These are phyloP conservation scores for Octopus bimaculoides DNA, from an alignment of 1,140 invertebrate species.

Conservation along the genomic window DNA sequence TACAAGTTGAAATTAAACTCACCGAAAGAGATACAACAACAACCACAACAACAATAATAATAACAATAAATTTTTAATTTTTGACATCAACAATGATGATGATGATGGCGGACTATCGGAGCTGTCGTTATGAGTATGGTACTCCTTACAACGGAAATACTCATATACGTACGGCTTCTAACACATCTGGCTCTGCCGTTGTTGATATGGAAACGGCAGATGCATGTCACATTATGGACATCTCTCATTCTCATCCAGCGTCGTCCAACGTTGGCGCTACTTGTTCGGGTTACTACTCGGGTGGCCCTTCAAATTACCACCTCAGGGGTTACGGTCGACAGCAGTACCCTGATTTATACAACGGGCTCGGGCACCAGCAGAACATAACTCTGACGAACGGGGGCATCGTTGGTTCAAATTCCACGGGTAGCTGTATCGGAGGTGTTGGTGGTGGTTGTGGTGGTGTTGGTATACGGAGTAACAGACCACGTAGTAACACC, in stretches of 20 bases:
- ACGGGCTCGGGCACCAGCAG: slow-evolving; percentile 6
- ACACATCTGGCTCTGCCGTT: slow-evolving; percentile 14
- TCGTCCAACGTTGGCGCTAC: slow-evolving; percentile 22
- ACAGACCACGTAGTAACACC: too few species aligned
- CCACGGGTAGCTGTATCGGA: too few species aligned
- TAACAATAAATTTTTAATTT: slow-evolving; percentile 12
- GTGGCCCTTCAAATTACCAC: slow-evolving; percentile 13
- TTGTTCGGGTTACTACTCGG: slow-evolving; percentile 20
- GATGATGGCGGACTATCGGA: slow-evolving; percentile 52
- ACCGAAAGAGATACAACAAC: neutral
- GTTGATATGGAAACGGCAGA: slow-evolving; percentile 33
- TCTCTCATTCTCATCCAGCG: slow-evolving; percentile 41
- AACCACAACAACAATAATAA: slow-evolving; percentile 2
- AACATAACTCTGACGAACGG: neutral
- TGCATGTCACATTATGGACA: slow-evolving; percentile 43
- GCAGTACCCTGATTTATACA: slow-evolving; percentile 24
- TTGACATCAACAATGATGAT: slow-evolving; percentile 34
- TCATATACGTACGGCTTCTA: slow-evolving; percentile 23
- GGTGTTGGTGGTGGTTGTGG: too few species aligned
- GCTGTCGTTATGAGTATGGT: slow-evolving; percentile 43
- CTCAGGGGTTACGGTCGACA: slow-evolving; percentile 13
- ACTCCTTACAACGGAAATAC: slow-evolving; percentile 21
- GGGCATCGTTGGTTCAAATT: too few species aligned
- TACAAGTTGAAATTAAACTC: neutral
- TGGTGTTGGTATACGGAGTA: too few species aligned